Evolutionary conservation across 2,113 vertebrate genomes (phyloP).

Genomic region (Rhipidura dahli): DNA sequence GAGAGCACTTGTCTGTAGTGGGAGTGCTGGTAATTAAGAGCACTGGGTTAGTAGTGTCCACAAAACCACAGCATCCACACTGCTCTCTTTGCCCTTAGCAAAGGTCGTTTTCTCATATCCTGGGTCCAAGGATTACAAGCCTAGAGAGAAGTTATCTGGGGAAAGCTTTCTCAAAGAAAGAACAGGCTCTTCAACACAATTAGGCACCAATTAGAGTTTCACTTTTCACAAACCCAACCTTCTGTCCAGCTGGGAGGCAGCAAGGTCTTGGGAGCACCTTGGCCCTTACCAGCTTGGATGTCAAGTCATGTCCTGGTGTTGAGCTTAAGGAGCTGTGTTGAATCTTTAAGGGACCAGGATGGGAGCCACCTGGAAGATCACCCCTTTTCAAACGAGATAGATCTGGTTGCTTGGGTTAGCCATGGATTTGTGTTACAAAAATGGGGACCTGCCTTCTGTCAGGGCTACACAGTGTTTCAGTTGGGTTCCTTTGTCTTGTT

Average conservation of each 20-base stretch:
- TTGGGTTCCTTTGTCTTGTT: neutral
- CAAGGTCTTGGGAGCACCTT: neutral
- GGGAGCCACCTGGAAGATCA: neutral
- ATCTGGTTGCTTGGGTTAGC: neutral
- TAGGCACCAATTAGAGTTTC: neutral
- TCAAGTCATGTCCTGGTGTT: neutral
- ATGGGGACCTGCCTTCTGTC: neutral
- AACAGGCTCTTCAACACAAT: neutral
- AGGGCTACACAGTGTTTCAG: neutral
- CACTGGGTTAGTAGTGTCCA: neutral
- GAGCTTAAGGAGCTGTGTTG: neutral
- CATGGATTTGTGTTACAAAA: neutral
- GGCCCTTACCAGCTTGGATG: neutral
- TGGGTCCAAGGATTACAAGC: neutral
- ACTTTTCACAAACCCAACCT: accelerated
- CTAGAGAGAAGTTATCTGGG: neutral
- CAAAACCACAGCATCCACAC: neutral
- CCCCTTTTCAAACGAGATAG: neutral
- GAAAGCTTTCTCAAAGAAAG: neutral
- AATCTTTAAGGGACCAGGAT: neutral
- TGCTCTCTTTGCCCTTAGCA: neutral
- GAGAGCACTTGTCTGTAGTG: neutral
- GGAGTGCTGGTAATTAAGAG: neutral
- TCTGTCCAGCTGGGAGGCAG: neutral
- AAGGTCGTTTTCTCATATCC: neutral